Conservation (phyloP, 2,888 invertebrate species). For the Tineola bisselliella region DNA sequence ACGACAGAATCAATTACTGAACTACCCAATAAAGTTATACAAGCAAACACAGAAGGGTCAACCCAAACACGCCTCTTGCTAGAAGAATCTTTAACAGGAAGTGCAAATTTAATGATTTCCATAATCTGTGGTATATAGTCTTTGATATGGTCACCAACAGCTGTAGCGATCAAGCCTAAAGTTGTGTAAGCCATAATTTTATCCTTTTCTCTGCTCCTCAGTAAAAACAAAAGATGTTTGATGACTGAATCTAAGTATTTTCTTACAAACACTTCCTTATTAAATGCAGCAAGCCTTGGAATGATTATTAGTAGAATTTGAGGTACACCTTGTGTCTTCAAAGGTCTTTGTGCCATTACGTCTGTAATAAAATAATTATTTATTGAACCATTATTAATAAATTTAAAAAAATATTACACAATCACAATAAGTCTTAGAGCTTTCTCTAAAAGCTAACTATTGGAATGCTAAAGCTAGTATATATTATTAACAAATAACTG, state of each 20-base stretch:
- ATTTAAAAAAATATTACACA: no score
- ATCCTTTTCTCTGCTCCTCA: conserved; percentile 86
- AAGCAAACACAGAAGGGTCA: conserved; percentile 92
- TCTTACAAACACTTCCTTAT: conserved; percentile 80
- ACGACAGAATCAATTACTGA: conserved; percentile 84
- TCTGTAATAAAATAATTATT: conserved; percentile 48
- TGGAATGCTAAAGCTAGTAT: no score
- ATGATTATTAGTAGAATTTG: conserved; percentile 86
- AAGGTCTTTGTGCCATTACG: conserved; percentile 80
- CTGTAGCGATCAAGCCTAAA: conserved; percentile 89
- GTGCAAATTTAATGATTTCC: conserved; percentile 78
- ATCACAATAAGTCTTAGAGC: no score
- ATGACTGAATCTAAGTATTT: conserved; percentile 80
- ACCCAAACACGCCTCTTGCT: conserved; percentile 78
- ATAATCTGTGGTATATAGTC: conserved; percentile 85
- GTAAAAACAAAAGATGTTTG: conserved; percentile 77
- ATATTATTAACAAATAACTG: no score
- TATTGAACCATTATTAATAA: background rate
- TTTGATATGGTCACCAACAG: conserved; percentile 84
- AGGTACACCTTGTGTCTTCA: conserved; percentile 84
- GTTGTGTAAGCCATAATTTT: conserved; percentile 89
- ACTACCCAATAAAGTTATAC: conserved; percentile 89
- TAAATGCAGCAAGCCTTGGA: conserved; percentile 94
- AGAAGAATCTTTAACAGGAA: conserved; percentile 81
- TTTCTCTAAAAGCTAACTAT: no score